Base-by-base conservation (phyloP, 2,888 invertebrate genomes). In the Poecilus cupreus region DNA sequence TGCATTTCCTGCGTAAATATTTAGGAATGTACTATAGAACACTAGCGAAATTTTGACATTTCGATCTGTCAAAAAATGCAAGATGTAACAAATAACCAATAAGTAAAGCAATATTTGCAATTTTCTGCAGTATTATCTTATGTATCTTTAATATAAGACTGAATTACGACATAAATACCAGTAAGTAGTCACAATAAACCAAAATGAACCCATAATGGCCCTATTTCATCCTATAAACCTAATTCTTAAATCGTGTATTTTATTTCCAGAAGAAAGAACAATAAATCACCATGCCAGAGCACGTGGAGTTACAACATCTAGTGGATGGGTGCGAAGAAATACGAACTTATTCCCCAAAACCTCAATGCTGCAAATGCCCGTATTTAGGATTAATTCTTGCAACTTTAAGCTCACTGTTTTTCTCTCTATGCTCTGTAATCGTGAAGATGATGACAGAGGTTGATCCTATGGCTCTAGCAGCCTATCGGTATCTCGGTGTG, bases 391-490 rank as follows among this genome's bases (percentile, higher is more conserved):
- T 97, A 83, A 90, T 96, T 84, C 90, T 97, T 78, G 97, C 97
- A 13, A 96, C 96, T 0, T 88, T 96, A 68, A 97, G 97, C 10
- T 97, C 96, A 13, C 89, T 97, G 70, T 97, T 97, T 88, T 97
- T 97, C 88, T 97, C 97, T 1, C 90, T 97, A 80, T 96, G 96
- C 89, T 96, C 97, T 64, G 96, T 97, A 39, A 97, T 97, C 84
- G 97, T 97, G 1, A 97, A 97, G 89, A 94, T 95, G 87, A 91
- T 97, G 85, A 94, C 96, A 3, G 94, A 96, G 86, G 93, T 97
- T 54, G 94, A 96, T 88, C 97, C 97, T 4, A 95, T 96, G 93
- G 96, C 97, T 88, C 90, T 97, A 82, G 96, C 97, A 3, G 95
- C 96, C 84, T 96, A 96, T 87, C 92, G 97, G 80, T 97, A 97